Evolutionary conservation across 2,113 vertebrate species (phyloP).

Genomic region (Nanger granti): DNA sequence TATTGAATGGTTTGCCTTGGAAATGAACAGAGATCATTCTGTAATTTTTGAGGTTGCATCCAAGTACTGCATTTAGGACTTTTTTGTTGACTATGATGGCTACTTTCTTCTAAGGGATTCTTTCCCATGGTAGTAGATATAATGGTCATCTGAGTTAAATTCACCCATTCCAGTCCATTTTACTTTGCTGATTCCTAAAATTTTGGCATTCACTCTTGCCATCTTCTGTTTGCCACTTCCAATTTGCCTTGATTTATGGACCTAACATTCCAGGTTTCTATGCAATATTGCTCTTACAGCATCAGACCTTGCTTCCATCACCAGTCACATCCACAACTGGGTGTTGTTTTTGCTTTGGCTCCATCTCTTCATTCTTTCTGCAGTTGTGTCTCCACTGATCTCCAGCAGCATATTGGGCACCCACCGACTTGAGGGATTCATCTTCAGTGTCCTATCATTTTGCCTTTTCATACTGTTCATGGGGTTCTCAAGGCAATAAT

Average conservation of each 20-base stretch:
- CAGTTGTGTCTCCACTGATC: not conserved
- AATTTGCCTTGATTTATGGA: not conserved
- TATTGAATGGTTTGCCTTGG: not conserved
- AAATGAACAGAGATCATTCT: not conserved
- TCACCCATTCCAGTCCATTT: not conserved
- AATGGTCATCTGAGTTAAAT: not conserved
- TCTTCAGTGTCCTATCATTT: not conserved
- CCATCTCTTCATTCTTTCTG: not conserved
- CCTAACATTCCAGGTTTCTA: not conserved
- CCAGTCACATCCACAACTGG: not conserved
- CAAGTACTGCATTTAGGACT: not conserved
- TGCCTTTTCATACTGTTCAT: not conserved
- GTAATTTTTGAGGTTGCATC: fast-evolving
- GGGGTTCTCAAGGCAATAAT: not conserved
- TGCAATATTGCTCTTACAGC: not conserved
- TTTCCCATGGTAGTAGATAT: not conserved
- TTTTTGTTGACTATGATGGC: not conserved
- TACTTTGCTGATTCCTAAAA: not conserved
- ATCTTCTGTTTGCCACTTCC: not conserved
- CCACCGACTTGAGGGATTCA: not conserved
- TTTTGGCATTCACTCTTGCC: not conserved
- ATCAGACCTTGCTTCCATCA: not conserved
- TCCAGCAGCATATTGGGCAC: not conserved
- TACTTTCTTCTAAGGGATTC: not conserved
- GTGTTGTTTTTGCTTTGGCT: not conserved